A percentile compares a stretch with the other conserved stretches of the same genome.
Evolutionary conservation across 1,140 invertebrate species (phyloP).

Genomic region (Drosophila sp.): DNA sequence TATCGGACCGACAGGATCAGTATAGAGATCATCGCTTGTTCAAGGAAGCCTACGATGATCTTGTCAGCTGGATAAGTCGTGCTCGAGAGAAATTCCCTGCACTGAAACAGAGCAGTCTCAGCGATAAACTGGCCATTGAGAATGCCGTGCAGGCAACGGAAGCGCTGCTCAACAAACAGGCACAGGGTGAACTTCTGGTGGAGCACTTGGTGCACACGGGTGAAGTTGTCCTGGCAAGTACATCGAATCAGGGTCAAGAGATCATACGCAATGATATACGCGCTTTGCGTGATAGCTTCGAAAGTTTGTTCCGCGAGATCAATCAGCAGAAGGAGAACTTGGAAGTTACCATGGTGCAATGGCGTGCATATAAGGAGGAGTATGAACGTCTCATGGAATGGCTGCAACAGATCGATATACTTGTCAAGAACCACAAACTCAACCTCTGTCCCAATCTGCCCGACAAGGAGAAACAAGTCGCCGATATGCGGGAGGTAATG

Average conservation of each 20-base stretch:
- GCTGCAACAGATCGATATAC: conserved; percentile 96
- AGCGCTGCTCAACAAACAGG: conserved; percentile 93
- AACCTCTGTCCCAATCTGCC: conserved; percentile 91
- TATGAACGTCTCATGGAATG: conserved; percentile 96
- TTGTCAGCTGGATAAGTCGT: conserved; percentile 92
- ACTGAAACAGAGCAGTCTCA: conserved; percentile 92
- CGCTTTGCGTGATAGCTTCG: conserved; percentile 93
- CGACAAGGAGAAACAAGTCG: conserved; percentile 94
- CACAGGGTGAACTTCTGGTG: conserved; percentile 94
- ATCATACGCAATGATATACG: conserved; percentile 93
- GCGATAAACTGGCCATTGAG: conserved; percentile 95
- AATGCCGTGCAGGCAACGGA: conserved; percentile 94
- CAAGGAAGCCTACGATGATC: conserved; percentile 95
- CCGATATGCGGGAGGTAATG: conserved; percentile 91
- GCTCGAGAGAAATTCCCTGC: conserved; percentile 95
- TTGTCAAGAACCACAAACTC: conserved; percentile 95
- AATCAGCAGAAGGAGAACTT: conserved; percentile 93
- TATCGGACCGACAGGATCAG: conserved; percentile 92
- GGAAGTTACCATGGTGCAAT: conserved; percentile 92
- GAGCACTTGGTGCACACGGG: conserved; percentile 94
- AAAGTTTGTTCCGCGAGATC: conserved; percentile 93
- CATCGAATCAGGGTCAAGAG: conserved; percentile 91
- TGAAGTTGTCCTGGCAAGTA: conserved; percentile 93
- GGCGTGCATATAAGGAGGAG: conserved; percentile 96
- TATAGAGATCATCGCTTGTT: conserved; percentile 94